phyloP scores from a whole-genome alignment of 2,113 vertebrate genomes.

The Diadophis punctatus region DNA sequence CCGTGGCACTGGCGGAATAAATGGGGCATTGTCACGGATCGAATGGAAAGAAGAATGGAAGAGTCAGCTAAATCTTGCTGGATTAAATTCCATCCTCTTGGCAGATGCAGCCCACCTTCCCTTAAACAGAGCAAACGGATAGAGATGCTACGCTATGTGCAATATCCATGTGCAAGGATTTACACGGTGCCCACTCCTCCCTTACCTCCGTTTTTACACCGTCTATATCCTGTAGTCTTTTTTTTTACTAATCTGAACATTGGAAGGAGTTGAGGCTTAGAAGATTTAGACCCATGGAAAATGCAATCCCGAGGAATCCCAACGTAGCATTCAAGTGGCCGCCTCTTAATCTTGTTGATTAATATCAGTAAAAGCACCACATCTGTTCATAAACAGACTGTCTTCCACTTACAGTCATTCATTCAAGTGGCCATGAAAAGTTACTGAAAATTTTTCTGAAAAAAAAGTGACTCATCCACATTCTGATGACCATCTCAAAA shows the following conservation, averaged over 20 bases:
- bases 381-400: not conserved
- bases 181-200: not conserved
- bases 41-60: not conserved
- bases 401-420: not conserved
- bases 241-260: not conserved
- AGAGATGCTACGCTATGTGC: not conserved
- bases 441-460: not conserved
- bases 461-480: not conserved
- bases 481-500: too few relatives aligned
- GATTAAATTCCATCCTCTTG: not conserved
- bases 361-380: not conserved
- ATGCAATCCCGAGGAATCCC: not conserved
- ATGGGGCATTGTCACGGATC: too few relatives aligned
- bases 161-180: not conserved
- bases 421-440: not conserved
- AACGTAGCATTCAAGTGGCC: not conserved
- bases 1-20: not conserved
- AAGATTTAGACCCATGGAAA: not conserved
- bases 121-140: not conserved
- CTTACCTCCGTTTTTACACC: not conserved
- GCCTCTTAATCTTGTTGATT: not conserved
- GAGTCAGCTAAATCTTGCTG: not conserved
- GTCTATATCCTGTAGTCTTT: not conserved
- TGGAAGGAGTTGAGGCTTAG: not conserved
- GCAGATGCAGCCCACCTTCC: not conserved